phyloP scores from a whole-genome alignment of 2,888 invertebrate species.

The Cephus nigrinus region DNA sequence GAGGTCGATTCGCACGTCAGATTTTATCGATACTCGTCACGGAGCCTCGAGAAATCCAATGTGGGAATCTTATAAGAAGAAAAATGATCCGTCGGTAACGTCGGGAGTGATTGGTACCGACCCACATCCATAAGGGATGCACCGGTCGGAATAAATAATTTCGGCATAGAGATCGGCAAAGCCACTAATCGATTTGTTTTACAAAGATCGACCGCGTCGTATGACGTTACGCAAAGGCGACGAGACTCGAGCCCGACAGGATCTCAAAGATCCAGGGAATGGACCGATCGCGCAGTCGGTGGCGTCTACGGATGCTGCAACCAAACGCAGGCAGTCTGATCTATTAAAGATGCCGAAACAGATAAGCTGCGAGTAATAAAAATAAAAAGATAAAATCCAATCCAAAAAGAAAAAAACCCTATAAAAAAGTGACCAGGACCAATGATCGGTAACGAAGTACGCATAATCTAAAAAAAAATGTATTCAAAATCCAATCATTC shows the following conservation, averaged over 20 bases:
- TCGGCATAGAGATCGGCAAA: neutral
- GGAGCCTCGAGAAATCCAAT: neutral
- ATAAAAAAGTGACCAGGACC: neutral
- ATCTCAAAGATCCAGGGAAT: slow-evolving; percentile 2
- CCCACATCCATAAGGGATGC: neutral
- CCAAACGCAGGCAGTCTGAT: neutral
- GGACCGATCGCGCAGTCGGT: neutral
- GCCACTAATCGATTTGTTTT: neutral
- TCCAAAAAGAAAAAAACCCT: neutral
- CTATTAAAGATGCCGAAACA: neutral
- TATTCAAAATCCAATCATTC: neutral
- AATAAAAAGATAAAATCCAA: neutral
- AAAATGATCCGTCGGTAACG: neutral
- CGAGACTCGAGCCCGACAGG: neutral
- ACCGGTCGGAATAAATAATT: neutral
- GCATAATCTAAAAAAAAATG: neutral
- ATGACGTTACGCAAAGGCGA: neutral
- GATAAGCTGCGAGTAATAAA: neutral
- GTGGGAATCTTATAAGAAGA: neutral
- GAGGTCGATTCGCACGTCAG: neutral
- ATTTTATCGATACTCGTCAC: neutral
- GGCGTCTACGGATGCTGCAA: neutral
- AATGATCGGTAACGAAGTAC: neutral
- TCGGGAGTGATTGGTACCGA: neutral
- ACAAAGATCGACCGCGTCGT: neutral